Evolutionary conservation across 2,113 vertebrate species (phyloP).

Genomic region (Lethenteron camtschaticum): DNA sequence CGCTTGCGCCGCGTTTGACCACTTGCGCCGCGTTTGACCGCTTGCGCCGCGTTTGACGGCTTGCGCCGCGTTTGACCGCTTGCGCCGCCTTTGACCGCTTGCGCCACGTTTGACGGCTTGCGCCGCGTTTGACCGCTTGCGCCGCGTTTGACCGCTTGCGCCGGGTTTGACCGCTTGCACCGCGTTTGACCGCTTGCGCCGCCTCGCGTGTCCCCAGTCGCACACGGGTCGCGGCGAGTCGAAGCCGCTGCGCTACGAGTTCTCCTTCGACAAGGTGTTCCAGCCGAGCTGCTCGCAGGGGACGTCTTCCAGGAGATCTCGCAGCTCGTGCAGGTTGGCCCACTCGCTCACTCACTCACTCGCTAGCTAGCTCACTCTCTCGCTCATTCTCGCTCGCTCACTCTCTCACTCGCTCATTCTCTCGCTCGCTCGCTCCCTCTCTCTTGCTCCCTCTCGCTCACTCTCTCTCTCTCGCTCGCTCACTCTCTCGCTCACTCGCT

Average conservation of each 20-base stretch:
- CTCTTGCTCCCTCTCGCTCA: no score
- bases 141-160: background rate
- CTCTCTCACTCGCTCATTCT: no score
- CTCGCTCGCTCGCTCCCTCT: no score
- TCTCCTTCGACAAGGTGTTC: conserved; percentile 57
- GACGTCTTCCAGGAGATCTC: conserved; percentile 62
- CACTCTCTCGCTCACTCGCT: no score
- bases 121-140: no score
- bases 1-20: background rate
- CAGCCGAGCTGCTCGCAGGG: conserved; percentile 28
- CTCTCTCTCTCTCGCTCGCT: no score
- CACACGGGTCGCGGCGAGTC: conserved; percentile 29
- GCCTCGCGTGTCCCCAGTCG: conserved; percentile 21
- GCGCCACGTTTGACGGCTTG: no score
- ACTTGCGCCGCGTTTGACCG: background rate
- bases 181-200: background rate
- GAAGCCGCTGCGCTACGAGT: conserved; percentile 36
- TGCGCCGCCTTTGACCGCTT: no score
- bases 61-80: background rate
- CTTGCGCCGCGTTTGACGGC: background rate
- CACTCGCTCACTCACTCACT: no score
- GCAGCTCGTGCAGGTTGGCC: conserved; percentile 32
- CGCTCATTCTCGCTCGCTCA: no score
- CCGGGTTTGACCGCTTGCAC: background rate
- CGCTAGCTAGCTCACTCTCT: no score